phyloP scores from a whole-genome alignment of 1,140 invertebrate species.

The Pantala flavescens region DNA sequence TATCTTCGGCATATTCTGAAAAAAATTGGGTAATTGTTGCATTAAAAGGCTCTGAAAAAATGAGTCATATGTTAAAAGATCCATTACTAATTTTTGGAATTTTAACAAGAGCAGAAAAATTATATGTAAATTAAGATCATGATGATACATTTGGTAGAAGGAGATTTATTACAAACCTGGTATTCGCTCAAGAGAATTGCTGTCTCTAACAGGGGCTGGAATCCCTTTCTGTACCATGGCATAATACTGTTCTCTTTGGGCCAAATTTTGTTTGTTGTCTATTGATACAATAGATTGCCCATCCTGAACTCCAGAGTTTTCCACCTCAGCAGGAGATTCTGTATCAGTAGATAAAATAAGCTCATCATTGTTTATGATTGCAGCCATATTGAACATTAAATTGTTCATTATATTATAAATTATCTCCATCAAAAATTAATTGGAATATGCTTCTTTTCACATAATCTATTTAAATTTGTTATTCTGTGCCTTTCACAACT shows the following conservation, averaged over 20 bases:
- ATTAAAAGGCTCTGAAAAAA: constrained; percentile 1
- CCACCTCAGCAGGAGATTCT: not conserved
- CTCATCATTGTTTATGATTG: too few species aligned
- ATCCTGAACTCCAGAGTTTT: constrained; percentile 6
- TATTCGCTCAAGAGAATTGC: constrained; percentile 20
- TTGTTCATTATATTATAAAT: too few species aligned
- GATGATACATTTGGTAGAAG: too few species aligned
- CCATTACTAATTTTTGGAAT: not conserved
- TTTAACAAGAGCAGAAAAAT: too few species aligned
- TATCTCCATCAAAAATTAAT: too few species aligned
- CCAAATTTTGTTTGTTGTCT: constrained; percentile 24
- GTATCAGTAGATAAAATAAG: not conserved
- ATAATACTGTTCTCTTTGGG: constrained; percentile 24
- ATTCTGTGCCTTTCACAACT: too few species aligned
- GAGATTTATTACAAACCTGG: constrained; percentile 17
- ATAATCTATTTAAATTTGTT: too few species aligned
- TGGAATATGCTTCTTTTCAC: too few species aligned
- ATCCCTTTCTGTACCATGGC: constrained; percentile 23
- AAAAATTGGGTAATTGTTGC: not conserved
- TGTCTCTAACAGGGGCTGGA: constrained; percentile 13
- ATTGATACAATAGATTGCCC: constrained; percentile 18
- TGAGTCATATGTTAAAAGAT: not conserved
- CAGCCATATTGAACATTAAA: too few species aligned
- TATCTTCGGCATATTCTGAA: constrained; percentile 33
- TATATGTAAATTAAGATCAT: too few species aligned